A percentile compares a stretch with the other conserved stretches of the same genome.
Evolutionary conservation across 2,888 invertebrate species (phyloP).

Genomic region (Mythimna pallens): DNA sequence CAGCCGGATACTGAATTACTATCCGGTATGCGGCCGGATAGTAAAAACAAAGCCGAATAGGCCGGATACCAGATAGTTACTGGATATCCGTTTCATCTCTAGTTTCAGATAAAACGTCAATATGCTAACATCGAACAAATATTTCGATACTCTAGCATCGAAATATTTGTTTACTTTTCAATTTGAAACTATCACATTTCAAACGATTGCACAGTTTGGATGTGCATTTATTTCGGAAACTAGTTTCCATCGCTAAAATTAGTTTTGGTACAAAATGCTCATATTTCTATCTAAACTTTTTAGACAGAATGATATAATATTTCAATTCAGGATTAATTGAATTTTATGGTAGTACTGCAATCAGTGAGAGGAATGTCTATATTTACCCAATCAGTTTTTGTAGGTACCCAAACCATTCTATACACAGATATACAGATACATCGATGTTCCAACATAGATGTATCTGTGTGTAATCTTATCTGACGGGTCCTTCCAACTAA

Average conservation of each 20-base stretch:
- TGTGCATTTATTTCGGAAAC: slow-evolving; percentile 43
- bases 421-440: no score
- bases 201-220: slow-evolving; percentile 31
- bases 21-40: no score
- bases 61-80: no score
- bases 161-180: slow-evolving; percentile 35
- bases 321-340: slow-evolving; percentile 31
- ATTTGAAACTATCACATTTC: slow-evolving; percentile 49
- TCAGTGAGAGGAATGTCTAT: slow-evolving; percentile 24
- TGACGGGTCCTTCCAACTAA: background rate
- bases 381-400: slow-evolving; percentile 2
- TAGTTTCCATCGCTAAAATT: slow-evolving; percentile 40
- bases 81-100: no score
- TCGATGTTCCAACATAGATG: background rate
- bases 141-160: background rate
- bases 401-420: background rate
- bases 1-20: no score
- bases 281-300: slow-evolving; percentile 33
- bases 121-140: background rate
- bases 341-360: slow-evolving; percentile 26
- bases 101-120: background rate
- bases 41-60: no score
- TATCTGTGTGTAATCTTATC: background rate
- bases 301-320: slow-evolving; percentile 20
- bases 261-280: slow-evolving; percentile 35